A percentile compares a stretch with the other conserved stretches of the same genome.
These are phyloP conservation scores for Carassius auratus DNA, from an alignment of 2,113 vertebrate genomes.

Conservation along the genomic window DNA sequence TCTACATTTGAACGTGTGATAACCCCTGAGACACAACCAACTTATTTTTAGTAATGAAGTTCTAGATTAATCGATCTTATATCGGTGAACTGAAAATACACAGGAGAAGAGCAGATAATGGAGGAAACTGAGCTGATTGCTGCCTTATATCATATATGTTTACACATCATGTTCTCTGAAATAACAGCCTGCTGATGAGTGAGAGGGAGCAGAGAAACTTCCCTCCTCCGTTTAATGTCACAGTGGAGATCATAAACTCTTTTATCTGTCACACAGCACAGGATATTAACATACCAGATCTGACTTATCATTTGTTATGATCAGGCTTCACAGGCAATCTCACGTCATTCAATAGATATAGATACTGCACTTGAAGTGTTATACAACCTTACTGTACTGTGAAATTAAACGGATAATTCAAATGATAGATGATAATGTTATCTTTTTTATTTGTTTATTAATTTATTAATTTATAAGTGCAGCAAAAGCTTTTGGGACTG, in stretches of 20 bases:
- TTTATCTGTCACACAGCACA: background rate
- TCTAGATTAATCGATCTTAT: constrained; percentile 43
- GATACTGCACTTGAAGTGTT: background rate
- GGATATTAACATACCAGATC: constrained; percentile 20
- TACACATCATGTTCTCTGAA: constrained; percentile 49
- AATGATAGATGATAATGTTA: background rate
- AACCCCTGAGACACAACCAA: background rate
- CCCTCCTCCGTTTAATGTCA: constrained; percentile 35
- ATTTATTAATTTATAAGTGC: background rate
- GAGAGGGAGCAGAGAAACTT: constrained; percentile 29
- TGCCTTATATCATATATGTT: constrained; percentile 52
- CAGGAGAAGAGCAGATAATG: constrained; percentile 27
- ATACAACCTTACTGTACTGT: background rate
- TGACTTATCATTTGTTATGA: constrained; percentile 27
- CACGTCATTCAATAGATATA: background rate
- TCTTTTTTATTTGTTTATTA: background rate
- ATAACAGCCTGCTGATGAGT: constrained; percentile 40
- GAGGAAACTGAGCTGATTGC: constrained; percentile 39
- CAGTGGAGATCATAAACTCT: background rate
- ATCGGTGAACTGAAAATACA: constrained; percentile 48
- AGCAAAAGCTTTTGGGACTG: background rate
- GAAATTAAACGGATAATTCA: background rate
- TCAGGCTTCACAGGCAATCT: background rate
- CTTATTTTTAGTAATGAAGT: constrained; percentile 52
- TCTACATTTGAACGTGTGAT: background rate